Evolutionary conservation across 2,888 invertebrate species (phyloP), one percentile per base, ranked within the genome.

Genomic region (Apamea monoglypha): DNA sequence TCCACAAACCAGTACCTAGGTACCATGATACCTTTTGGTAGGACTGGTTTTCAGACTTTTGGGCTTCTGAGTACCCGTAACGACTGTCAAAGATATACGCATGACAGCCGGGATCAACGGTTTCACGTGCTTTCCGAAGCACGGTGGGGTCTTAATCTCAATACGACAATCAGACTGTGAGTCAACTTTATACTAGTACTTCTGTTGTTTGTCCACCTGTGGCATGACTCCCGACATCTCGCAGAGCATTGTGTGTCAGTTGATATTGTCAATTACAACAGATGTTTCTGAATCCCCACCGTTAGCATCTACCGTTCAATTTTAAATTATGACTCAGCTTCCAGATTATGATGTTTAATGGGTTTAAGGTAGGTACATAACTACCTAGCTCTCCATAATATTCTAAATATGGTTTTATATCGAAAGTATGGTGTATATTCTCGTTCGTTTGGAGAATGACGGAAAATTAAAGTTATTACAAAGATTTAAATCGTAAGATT

Each of bases 261-360:
- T 84, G 83, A 85, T 84, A 81, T 81, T 85, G 89, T 87, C 89
- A 89, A 90, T 89, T 89, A 90, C 82, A 85, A 76, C 82, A 84
- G 82, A 80, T 89, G 88, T 84, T 87, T 83, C 53, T 87, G 89
- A 85, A 74, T 80, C 74, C 44, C 63, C 32, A 25, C 74, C 47
- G 29, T 75, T 61, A 78, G 50, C 59, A 64, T 70, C 67, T 68
- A 63, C 25, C 66, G 64, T 77, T 53, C 59, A 36, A 21, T 85
- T 87, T 78, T 8, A 66, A 71, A 82, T 82, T 78, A 76, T 72
- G 71, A 83, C 44, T 87, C 63, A 68, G 40, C 50, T 32, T 68
- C 21, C 47, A 29, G 44, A 74, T 77, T 64, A 71, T 53, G 32
- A 64, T 44, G 63, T 53, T 81, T 47, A 84, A 74, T 74, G 32